Conservation (phyloP, 2,888 invertebrate species). For the Eupithecia vulgata region DNA sequence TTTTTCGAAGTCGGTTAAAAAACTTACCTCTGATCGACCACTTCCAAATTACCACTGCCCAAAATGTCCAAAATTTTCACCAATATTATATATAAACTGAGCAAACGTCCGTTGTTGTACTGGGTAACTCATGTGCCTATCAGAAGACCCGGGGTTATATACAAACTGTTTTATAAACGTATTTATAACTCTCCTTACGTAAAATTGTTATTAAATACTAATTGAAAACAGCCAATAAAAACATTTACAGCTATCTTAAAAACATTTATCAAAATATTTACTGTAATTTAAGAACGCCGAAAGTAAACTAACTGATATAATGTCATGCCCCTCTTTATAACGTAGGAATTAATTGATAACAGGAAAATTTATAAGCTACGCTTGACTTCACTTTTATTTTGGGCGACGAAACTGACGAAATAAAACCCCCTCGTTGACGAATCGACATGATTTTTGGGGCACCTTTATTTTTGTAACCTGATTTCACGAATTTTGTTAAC, state of each 20-base stretch:
- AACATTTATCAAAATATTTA: neutral
- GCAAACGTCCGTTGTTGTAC: too few species aligned
- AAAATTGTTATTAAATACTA: neutral
- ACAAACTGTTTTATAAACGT: neutral
- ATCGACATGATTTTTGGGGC: neutral
- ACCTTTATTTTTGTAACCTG: neutral
- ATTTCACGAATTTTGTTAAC: neutral
- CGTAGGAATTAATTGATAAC: neutral
- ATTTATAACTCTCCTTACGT: neutral
- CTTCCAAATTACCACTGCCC: too few species aligned
- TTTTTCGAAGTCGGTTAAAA: too few species aligned
- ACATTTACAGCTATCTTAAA: neutral
- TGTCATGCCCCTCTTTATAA: neutral
- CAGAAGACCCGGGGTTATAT: neutral
- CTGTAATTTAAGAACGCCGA: slow-evolving; percentile 6
- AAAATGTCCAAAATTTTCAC: too few species aligned
- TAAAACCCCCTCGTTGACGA: neutral
- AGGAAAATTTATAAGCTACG: neutral
- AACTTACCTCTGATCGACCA: neutral
- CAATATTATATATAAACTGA: too few species aligned
- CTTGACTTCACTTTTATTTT: neutral
- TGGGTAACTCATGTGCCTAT: too few species aligned
- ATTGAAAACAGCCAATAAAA: neutral
- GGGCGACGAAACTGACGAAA: neutral
- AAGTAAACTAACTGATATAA: slow-evolving; percentile 13